Percentiles rank a stretch among this genome's conserved stretches.
Evolutionary conservation across 2,797 vertebrate genomes (phyloP).

Genomic region (Emydoidea blandingii): DNA sequence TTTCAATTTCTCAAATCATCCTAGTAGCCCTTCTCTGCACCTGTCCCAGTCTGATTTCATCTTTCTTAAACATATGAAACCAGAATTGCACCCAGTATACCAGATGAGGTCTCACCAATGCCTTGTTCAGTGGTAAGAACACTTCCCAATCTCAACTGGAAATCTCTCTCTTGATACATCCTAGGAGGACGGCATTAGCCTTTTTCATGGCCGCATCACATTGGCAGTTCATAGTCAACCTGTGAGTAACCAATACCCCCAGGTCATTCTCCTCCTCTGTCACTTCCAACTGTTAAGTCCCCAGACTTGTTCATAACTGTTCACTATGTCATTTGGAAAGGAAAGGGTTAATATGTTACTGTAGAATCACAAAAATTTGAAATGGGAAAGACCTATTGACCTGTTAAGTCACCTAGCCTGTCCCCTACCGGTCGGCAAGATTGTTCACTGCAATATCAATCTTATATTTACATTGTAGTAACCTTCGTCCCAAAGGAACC

Average conservation of each 20-base stretch:
- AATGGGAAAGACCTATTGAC: neutral
- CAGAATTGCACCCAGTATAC: neutral
- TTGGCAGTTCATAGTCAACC: neutral
- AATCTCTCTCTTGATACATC: neutral
- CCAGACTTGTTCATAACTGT: neutral
- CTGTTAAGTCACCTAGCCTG: neutral
- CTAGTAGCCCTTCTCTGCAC: neutral
- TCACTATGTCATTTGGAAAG: neutral
- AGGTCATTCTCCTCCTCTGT: neutral
- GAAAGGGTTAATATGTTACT: fast-evolving
- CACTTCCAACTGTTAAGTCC: neutral
- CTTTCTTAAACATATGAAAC: neutral
- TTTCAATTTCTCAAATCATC: neutral
- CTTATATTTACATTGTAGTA: neutral
- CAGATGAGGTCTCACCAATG: neutral
- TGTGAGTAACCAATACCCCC: neutral
- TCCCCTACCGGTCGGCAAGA: neutral
- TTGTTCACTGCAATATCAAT: neutral
- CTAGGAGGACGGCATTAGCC: neutral
- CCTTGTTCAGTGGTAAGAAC: neutral
- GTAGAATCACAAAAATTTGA: neutral
- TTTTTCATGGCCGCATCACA: neutral
- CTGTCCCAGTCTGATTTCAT: neutral
- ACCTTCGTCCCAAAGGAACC: neutral
- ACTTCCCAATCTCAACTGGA: neutral